Evolutionary conservation across 2,797 vertebrate species (phyloP).

Genomic region (Naso thynnoides): DNA sequence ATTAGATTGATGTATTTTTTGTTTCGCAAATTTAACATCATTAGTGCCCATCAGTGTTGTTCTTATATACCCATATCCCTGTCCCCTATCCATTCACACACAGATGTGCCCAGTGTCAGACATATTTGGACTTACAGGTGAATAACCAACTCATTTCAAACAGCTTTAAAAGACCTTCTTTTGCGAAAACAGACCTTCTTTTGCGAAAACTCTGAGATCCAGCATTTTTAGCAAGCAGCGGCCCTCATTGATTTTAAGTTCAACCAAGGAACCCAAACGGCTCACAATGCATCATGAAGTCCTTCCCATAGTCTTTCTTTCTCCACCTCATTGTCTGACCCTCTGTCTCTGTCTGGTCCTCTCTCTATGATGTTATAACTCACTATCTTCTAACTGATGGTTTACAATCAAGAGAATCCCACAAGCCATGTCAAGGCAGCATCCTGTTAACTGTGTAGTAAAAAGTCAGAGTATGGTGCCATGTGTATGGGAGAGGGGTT

Average conservation of each 20-base stretch:
- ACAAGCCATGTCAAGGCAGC: constrained; percentile 32
- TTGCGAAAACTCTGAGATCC: constrained; percentile 5
- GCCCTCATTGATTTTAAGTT: constrained; percentile 19
- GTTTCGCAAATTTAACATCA: no score
- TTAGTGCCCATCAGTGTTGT: no score
- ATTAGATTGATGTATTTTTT: background rate
- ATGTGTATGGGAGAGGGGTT: background rate
- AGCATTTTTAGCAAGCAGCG: constrained; percentile 1
- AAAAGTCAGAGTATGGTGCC: constrained; percentile 24
- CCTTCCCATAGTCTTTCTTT: background rate
- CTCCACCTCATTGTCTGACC: background rate
- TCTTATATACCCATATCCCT: background rate
- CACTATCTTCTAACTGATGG: constrained; percentile 36
- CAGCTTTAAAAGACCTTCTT: no score
- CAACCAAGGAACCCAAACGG: background rate
- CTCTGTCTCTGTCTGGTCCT: background rate
- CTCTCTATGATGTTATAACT: constrained; percentile 19
- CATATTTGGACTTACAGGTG: no score
- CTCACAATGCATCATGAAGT: constrained; percentile 10
- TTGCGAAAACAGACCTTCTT: no score
- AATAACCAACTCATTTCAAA: no score
- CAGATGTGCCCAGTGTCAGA: no score
- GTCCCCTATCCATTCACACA: background rate
- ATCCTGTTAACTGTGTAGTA: constrained; percentile 17
- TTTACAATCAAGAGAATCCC: constrained; percentile 53